These are phyloP conservation scores for Chunga burmeisteri DNA, from an alignment of 2,113 vertebrate genomes.

Conservation along the genomic window DNA sequence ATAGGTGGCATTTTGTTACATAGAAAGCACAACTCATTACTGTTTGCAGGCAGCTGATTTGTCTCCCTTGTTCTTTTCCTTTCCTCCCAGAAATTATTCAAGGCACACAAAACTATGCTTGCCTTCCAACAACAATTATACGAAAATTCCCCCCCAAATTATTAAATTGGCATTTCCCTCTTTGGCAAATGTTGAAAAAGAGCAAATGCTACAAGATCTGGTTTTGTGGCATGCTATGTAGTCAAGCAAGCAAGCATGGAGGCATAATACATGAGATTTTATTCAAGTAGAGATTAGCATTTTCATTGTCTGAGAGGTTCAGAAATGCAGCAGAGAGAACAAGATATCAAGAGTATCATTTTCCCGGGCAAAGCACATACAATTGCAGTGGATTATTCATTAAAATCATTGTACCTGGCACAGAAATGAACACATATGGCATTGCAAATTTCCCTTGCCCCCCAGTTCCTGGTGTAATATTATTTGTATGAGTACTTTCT, in stretches of 20 bases:
- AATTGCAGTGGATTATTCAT: neutral
- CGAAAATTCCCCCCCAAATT: neutral
- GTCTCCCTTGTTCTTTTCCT: neutral
- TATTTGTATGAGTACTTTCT: neutral
- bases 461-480: neutral
- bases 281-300: neutral
- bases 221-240: neutral
- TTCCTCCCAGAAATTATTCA: neutral
- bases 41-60: neutral
- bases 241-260: neutral
- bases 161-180: neutral
- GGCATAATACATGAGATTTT: neutral
- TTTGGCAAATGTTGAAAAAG: neutral
- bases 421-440: neutral
- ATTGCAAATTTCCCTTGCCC: neutral
- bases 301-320: neutral
- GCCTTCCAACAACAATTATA: neutral
- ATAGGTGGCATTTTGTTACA: neutral
- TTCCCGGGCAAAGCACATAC: neutral
- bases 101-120: neutral
- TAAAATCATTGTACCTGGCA: slow-evolving; percentile 6
- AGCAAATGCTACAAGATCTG: neutral
- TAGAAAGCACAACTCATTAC: neutral
- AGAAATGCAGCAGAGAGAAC: neutral
- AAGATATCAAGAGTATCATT: neutral